These are phyloP conservation scores for Rhyzopertha dominica DNA, from an alignment of 1,140 invertebrate genomes.

Conservation along the genomic window DNA sequence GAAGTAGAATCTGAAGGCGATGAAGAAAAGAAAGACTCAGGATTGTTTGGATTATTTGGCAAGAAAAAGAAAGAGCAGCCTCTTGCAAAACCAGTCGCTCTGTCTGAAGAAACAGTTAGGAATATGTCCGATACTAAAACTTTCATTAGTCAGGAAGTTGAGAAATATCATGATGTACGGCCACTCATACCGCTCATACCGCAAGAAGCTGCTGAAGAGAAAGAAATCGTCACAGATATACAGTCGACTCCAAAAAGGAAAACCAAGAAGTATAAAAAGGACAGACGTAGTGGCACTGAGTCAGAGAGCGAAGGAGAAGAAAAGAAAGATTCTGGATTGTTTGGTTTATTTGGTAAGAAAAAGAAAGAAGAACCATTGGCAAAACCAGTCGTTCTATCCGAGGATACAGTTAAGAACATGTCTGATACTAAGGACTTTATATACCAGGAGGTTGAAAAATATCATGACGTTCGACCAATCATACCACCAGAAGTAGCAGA, in stretches of 20 bases:
- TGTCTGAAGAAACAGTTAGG: conserved; percentile 16
- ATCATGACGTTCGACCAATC: conserved; percentile 12
- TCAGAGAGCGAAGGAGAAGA: conserved; percentile 1
- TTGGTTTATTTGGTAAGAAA: conserved; percentile 13
- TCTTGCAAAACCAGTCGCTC: conserved; percentile 15
- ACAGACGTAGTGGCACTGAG: too few relatives aligned
- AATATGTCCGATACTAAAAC: conserved; percentile 6
- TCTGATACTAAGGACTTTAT: conserved; percentile 11
- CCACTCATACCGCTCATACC: conserved; percentile 1
- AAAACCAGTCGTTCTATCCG: neutral
- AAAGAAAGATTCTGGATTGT: conserved; percentile 9
- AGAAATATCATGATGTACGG: conserved; percentile 3
- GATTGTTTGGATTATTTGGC: conserved; percentile 27
- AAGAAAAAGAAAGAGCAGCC: conserved; percentile 20
- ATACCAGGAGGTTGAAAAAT: conserved; percentile 7
- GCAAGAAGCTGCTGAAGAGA: conserved; percentile 4
- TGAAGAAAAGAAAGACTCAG: conserved; percentile 24
- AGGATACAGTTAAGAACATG: conserved; percentile 9
- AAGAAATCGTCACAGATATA: neutral
- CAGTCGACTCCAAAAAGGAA: neutral
- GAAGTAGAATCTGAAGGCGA: too few relatives aligned
- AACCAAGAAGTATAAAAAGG: too few relatives aligned
- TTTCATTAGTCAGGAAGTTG: conserved; percentile 9
- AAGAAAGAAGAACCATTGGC: conserved; percentile 3
- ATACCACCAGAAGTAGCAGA: neutral